phyloP scores from a whole-genome alignment of 2,888 invertebrate species.

The Laothoe populi region DNA sequence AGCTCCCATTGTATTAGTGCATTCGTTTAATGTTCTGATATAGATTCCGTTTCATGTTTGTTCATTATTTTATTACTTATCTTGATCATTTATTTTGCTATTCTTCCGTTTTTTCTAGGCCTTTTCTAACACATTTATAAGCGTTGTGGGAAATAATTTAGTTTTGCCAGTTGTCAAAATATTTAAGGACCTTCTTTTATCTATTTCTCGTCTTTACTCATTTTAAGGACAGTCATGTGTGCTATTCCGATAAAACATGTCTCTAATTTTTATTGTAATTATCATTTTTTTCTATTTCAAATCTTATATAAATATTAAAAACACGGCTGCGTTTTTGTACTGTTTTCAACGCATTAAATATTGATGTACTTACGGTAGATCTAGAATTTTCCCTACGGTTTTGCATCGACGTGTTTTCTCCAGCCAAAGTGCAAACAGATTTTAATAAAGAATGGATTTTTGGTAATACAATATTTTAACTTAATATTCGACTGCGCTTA shows the following conservation, averaged over 20 bases:
- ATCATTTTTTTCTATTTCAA: neutral
- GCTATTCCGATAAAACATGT: neutral
- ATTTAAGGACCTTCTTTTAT: too few species aligned
- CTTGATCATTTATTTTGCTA: neutral
- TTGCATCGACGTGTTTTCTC: neutral
- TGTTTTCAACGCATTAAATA: slow-evolving; percentile 5
- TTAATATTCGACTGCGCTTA: neutral
- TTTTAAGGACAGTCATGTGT: neutral
- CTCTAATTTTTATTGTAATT: too few species aligned
- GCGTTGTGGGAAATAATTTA: too few species aligned
- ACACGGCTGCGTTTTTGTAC: neutral
- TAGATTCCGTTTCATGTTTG: neutral
- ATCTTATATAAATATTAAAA: neutral
- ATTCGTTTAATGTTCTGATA: neutral
- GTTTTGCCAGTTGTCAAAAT: too few species aligned
- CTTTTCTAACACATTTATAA: neutral
- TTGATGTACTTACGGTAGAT: neutral
- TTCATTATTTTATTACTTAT: neutral
- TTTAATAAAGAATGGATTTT: slow-evolving; percentile 8
- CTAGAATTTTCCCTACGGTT: slow-evolving; percentile 19
- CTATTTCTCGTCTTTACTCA: too few species aligned
- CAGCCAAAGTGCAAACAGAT: neutral
- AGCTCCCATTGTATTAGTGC: neutral
- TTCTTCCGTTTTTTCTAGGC: neutral
- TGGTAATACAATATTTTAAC: neutral